A percentile compares a stretch with the other conserved stretches of the same genome.
Conservation (phyloP, 2,113 vertebrate genomes). For the Cervus canadensis region DNA sequence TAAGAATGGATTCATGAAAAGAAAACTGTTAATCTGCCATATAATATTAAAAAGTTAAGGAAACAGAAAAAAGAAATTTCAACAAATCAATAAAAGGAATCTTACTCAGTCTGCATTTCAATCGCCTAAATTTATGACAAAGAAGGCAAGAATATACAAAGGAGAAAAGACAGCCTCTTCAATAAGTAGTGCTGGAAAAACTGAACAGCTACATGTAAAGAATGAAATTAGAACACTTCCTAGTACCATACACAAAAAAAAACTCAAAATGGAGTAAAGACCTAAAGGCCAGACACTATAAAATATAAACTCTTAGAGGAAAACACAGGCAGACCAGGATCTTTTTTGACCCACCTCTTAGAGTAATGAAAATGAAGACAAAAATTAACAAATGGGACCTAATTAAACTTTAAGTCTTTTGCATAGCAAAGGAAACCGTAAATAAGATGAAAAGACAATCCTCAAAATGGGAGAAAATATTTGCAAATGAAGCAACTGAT, state of each 20-base stretch:
- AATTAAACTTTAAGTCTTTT: neutral
- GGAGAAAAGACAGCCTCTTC: neutral
- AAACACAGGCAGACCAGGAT: neutral
- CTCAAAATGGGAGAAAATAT: neutral
- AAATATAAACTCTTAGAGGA: neutral
- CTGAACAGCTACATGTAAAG: neutral
- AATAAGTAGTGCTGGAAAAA: neutral
- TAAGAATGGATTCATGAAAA: neutral
- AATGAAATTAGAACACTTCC: neutral
- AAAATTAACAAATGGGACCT: neutral
- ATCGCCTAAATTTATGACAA: neutral
- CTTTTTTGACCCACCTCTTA: neutral
- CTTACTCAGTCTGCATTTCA: neutral
- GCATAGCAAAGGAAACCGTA: neutral
- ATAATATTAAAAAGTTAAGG: neutral
- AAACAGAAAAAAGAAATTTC: neutral
- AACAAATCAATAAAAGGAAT: neutral
- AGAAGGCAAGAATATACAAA: neutral
- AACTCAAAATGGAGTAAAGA: neutral
- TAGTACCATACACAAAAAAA: neutral
- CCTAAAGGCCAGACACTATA: neutral
- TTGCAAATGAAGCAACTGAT: neutral
- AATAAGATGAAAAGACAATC: neutral
- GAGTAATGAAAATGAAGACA: neutral
- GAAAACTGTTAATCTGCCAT: neutral